Percentiles rank a stretch among this genome's conserved stretches.
These are phyloP conservation scores for Mythimna vitellina DNA, from an alignment of 2,888 invertebrate species.

Conservation along the genomic window DNA sequence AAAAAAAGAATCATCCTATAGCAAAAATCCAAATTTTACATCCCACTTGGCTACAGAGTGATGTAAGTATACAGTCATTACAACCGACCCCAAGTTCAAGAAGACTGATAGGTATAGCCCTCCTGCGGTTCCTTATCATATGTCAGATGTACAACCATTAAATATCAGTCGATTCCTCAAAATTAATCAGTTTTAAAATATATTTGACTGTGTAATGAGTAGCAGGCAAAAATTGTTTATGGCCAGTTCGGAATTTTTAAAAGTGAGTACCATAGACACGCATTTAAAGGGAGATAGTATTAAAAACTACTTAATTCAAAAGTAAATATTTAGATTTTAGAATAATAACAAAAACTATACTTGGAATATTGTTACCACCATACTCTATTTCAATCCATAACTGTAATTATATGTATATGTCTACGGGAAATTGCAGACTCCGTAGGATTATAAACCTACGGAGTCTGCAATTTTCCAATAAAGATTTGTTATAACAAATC, in stretches of 20 bases:
- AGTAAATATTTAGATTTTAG: no score
- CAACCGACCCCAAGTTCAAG: constrained; percentile 49
- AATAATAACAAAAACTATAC: no score
- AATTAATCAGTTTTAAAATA: constrained; percentile 36
- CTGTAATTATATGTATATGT: no score
- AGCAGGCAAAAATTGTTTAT: constrained; percentile 1
- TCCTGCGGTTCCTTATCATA: constrained; percentile 50
- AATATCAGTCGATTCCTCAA: constrained; percentile 22
- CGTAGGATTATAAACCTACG: no score
- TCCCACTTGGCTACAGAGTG: constrained; percentile 9
- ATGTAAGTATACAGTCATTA: constrained; percentile 22
- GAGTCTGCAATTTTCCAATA: no score
- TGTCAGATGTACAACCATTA: constrained; percentile 19
- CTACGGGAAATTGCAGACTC: no score
- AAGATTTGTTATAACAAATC: no score
- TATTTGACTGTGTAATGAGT: constrained; percentile 29
- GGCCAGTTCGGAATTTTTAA: constrained; percentile 4
- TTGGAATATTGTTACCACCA: no score
- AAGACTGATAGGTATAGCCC: constrained; percentile 43
- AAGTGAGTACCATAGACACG: constrained; percentile 26
- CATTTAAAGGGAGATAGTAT: background rate
- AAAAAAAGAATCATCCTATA: background rate
- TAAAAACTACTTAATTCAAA: background rate
- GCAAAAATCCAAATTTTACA: constrained; percentile 1
- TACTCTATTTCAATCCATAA: no score